Evolutionary conservation across 2,888 invertebrate species (phyloP), one percentile per base, ranked within the genome.

Genomic region (Caenorhabditis sp.): DNA sequence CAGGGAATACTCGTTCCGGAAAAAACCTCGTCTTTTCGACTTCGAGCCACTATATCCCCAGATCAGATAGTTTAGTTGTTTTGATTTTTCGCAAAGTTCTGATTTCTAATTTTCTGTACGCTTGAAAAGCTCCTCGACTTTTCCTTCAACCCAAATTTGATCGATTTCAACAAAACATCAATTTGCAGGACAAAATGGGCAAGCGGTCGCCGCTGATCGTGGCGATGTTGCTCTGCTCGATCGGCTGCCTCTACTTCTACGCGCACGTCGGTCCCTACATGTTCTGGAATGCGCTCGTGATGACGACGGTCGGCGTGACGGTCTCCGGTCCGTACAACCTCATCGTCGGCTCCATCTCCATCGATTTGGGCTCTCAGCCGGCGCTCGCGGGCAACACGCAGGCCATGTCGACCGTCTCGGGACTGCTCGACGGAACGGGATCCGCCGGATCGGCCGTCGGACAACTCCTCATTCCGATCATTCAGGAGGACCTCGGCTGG

Each of bases 351-450:
- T 90, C 91, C 3, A 90, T 91, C 27, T 89, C 90, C 27, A 90
- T 91, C 50, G 91, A 91, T 87, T 84, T 91, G 22, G 91, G 91
- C 77, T 84, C 85, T 5, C 86, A 87, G 52, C 87, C 89, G 82
- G 89, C 81, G 68, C 87, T 83, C 83, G 90, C 85, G 85, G 90
- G 90, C 11, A 91, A 90, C 80, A 86, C 88, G 2, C 81, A 87
- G 59, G 91, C 90, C 2, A 85, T 91, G 83, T 89, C 90, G 4
- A 91, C 91, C 1, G 91, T 91, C 5, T 90, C 91, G 17, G 91
- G 91, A 15, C 89, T 91, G 35, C 88, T 91, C 52, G 91, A 91
- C 84, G 91, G 91, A 27, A 90, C 90, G 24, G 91, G 91, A 9
- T 91, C 91, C 80, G 87, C 90, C 58, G 91, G 91, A 27, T 90